Evolutionary conservation across 2,797 vertebrate genomes (phyloP).

Genomic region (Rhynchotus rufescens): DNA sequence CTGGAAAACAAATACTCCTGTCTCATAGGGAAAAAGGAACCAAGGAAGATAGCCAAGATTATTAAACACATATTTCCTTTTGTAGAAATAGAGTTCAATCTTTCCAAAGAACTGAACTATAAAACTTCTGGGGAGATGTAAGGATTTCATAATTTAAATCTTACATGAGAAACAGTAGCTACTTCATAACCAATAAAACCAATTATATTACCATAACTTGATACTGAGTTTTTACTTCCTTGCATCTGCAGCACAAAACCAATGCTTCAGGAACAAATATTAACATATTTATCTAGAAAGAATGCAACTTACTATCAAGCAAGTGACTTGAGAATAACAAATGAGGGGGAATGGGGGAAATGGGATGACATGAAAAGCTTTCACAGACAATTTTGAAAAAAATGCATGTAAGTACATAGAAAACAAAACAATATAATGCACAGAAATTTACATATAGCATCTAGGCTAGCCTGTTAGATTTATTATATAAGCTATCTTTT

Average conservation of each 20-base stretch:
- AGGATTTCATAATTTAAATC: not conserved
- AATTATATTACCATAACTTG: not conserved
- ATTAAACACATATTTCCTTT: not conserved
- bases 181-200: not conserved
- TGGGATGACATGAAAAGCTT: not conserved
- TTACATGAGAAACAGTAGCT: not conserved
- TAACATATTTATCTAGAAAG: not conserved
- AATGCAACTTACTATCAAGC: not conserved
- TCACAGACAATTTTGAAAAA: not conserved
- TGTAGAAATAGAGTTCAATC: not conserved
- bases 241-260: not conserved
- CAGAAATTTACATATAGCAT: not conserved
- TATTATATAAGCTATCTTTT: not conserved
- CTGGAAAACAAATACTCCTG: not conserved
- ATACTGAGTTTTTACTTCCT: not conserved
- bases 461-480: not conserved
- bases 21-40: not conserved
- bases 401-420: accelerated
- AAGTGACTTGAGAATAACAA: not conserved
- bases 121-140: not conserved
- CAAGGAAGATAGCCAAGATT: not conserved
- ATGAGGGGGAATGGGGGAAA: not conserved
- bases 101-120: not conserved
- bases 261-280: not conserved
- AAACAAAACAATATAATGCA: not conserved